A percentile compares a stretch with the other conserved stretches of the same genome.
Evolutionary conservation across 2,113 vertebrate species (phyloP).

Genomic region (Nestor notabilis): DNA sequence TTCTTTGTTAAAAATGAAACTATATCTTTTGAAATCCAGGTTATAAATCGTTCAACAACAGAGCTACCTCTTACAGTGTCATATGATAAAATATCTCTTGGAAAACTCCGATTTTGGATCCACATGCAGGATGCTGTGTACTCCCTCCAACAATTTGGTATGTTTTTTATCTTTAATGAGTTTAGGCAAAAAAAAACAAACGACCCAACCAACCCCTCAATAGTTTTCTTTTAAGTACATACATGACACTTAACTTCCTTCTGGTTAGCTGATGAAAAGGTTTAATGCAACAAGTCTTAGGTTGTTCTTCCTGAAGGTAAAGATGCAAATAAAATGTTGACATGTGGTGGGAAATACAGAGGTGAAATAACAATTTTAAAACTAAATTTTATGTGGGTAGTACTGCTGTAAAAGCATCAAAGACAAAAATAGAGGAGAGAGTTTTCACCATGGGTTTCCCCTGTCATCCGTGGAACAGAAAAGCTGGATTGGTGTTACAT

Average conservation of each 20-base stretch:
- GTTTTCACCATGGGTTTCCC: neutral
- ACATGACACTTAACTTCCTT: neutral
- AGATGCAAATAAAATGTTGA: neutral
- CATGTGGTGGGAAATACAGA: neutral
- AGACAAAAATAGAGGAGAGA: neutral
- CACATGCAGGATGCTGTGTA: constrained; percentile 98
- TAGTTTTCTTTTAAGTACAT: neutral
- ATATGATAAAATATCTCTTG: constrained; percentile 94
- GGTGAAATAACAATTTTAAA: neutral
- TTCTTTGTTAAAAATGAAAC: neutral
- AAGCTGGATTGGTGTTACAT: neutral
- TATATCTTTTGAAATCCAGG: constrained; percentile 70
- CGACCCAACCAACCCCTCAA: neutral
- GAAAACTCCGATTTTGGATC: constrained; percentile 95
- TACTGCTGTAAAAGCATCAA: neutral
- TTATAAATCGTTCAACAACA: constrained; percentile 88
- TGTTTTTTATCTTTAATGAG: neutral
- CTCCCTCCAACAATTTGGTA: constrained; percentile 95
- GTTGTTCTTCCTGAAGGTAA: neutral
- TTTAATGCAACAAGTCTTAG: neutral
- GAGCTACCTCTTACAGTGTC: constrained; percentile 92
- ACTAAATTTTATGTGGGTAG: neutral
- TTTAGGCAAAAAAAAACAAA: neutral
- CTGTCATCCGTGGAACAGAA: neutral
- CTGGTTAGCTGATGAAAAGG: neutral